Percentiles rank a stretch among this genome's conserved stretches.
These are phyloP conservation scores for Coleophora flavipennella DNA, from an alignment of 2,888 invertebrate species.

Conservation along the genomic window DNA sequence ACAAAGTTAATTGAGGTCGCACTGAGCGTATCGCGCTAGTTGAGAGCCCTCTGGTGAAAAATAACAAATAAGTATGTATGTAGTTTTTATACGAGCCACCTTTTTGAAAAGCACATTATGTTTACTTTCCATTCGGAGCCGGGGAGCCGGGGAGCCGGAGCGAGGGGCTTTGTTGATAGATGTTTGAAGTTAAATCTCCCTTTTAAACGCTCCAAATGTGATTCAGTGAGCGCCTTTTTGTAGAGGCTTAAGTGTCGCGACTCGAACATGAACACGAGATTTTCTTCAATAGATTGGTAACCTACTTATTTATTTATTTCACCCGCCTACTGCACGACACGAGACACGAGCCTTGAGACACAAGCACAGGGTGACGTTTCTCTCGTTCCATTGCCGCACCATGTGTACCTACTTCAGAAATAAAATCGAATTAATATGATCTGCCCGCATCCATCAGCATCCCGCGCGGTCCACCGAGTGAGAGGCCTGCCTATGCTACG, in stretches of 20 bases:
- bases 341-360: no score
- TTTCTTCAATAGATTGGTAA: conserved; percentile 9
- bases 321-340: no score
- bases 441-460: no score
- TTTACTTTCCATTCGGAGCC: conserved; percentile 68
- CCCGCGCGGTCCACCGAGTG: no score
- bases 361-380: no score
- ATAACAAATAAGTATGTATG: conserved; percentile 35
- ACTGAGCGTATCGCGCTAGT: conserved; percentile 12
- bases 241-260: conserved; percentile 34
- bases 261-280: conserved; percentile 5
- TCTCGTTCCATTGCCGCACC: no score
- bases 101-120: conserved; percentile 58
- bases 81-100: conserved; percentile 51
- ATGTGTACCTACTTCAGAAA: no score
- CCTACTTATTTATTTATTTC: background rate
- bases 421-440: no score
- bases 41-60: conserved; percentile 38
- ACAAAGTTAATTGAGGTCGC: conserved; percentile 24
- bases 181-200: conserved; percentile 69
- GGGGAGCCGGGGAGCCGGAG: no score
- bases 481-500: no score
- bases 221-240: conserved; percentile 56
- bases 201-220: conserved; percentile 61
- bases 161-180: conserved; percentile 48